Conservation (phyloP, 2,888 invertebrate species). For the Megaustenia siamemsis region DNA sequence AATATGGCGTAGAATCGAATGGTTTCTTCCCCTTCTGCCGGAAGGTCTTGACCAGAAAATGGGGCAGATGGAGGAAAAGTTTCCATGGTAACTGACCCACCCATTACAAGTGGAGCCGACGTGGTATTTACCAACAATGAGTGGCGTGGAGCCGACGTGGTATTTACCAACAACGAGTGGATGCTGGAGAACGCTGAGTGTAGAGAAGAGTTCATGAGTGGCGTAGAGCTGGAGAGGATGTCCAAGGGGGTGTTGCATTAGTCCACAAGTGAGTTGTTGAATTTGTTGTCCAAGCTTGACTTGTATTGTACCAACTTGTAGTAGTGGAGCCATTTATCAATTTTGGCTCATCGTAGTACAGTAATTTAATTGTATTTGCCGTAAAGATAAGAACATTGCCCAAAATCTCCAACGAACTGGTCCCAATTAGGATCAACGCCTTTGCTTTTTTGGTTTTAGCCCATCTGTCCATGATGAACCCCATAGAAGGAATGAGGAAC, state of each 20-base stretch:
- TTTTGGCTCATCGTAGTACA: neutral
- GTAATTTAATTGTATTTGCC: conserved; percentile 33
- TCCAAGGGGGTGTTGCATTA: no score
- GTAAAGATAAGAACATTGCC: conserved; percentile 11
- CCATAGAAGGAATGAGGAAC: conserved; percentile 35
- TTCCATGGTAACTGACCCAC: neutral
- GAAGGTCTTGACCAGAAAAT: neutral
- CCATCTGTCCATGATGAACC: conserved; percentile 34
- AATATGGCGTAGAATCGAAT: conserved; percentile 33
- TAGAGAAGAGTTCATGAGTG: no score
- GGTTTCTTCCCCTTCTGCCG: neutral
- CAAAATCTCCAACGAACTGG: conserved; percentile 6
- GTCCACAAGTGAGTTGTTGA: neutral
- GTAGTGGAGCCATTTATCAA: neutral
- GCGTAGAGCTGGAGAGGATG: no score
- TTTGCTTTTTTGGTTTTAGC: conserved; percentile 37
- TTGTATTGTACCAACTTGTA: neutral
- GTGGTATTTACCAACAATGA: neutral
- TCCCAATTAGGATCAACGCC: conserved; percentile 28
- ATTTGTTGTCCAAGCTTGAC: neutral
- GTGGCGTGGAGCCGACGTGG: no score
- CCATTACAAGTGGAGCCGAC: neutral
- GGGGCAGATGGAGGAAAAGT: no score
- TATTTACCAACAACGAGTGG: no score
- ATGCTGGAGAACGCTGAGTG: no score